Evolutionary conservation across 2,888 invertebrate species (phyloP), one percentile per base, ranked within the genome.

Genomic region (Lobophora halterata): DNA sequence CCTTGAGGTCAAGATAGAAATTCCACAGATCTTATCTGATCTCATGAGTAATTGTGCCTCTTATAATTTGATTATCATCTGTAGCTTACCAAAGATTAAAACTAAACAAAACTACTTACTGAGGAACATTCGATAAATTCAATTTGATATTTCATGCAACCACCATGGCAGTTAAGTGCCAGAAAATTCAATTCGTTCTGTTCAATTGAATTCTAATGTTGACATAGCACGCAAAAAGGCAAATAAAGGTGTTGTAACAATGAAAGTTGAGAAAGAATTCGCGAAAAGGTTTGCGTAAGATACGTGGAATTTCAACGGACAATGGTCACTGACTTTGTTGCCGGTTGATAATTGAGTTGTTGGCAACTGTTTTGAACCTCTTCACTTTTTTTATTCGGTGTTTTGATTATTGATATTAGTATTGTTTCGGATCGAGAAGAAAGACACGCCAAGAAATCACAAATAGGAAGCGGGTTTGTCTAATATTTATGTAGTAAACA

Each of bases 191-290:
- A 46, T 46, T 43, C 33, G 34, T 20, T 38, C 8, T 36, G n/a
- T n/a, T n/a, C n/a, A n/a, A n/a, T n/a, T n/a, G n/a, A n/a, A n/a
- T n/a, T 35, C 16, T 30, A 34, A 45, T 42, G 39, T 21, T 39
- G 20, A 31, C 44, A 41, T 44, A 51, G 46, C 61, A 67, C 58
- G 61, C 67, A 61, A 60, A 51, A 55, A 53, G 38, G 49, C 53
- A 52, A 54, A 64, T 57, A 55, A 31, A 55, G 29, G 43, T 70
- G 61, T 64, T 59, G 66, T 62, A 72, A 55, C 46, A 67, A 68
- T 55, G 71, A 73, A 73, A 73, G 74, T 70, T 63, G 49, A 56
- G 62, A 69, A 71, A 65, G 68, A 70, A 51, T 61, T 61, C 46
- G 58, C 58, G 51, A 56, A 57, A 59, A 53, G 39, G 39, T 61